Base-by-base conservation (phyloP, 1,140 invertebrate species). In the Aphelenchoides fujianensis region DNA sequence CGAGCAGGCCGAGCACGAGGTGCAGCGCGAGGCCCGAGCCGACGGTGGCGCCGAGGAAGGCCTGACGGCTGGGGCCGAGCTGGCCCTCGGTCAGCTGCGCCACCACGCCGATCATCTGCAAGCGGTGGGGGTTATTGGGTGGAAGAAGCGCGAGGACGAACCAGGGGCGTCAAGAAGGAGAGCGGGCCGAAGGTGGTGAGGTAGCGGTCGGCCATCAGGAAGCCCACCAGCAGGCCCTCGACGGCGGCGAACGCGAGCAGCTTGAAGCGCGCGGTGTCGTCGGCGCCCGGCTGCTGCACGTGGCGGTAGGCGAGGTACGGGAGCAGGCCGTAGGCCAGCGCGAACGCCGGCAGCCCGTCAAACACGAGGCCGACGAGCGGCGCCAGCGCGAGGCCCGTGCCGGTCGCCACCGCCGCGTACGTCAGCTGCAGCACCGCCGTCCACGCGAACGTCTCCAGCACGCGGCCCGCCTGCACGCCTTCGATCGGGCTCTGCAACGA, bases 191-290 rank as follows among this genome's bases (percentile, higher is more conserved):
- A 27, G 28, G 7, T 69, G 54, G 67, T 9, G 57, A 68, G 67
- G 57, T 68, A 68, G 27, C 57, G 32, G 35, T 68, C 28, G 37
- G 67, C 30, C 27, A 68, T n/a, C 31, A 68, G 67, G 67, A 68
- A 68, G 68, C 67, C 67, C 27, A 64, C 59, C 0, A 68, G 67
- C 27, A 68, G 27, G 28, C 67, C 67, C 37, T 68, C 67, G 62
- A 70, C 67, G 57, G 68, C 67, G 19, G n/a, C n/a, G n/a, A n/a
- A n/a, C n/a, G n/a, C n/a, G n/a, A n/a, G n/a, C n/a, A n/a, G n/a
- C n/a, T n/a, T 68, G 67, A 64, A 52, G 57, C 67, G 67, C 12
- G 27, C 70, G 37, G 54, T 61, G 57, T 27, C 67, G 16, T 68
- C 67, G 12, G 0, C 1, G 62, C 3, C 19, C 12, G 9, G 28